Conservation (phyloP, 2,797 vertebrate genomes). For the Zalophus californianus region DNA sequence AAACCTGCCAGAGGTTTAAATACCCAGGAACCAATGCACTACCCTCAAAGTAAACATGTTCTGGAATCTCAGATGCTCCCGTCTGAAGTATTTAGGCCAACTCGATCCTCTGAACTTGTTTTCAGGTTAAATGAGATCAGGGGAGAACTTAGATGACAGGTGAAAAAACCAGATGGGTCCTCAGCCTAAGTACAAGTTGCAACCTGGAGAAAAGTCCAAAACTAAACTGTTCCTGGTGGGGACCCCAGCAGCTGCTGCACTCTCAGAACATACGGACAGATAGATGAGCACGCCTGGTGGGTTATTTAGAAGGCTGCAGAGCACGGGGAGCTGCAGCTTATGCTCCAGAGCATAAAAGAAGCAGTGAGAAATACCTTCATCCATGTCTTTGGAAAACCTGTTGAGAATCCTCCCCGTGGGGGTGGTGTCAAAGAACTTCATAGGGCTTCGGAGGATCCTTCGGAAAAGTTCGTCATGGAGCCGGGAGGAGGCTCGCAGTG, state of each 20-base stretch:
- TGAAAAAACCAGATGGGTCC: not conserved
- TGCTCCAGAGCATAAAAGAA: not conserved
- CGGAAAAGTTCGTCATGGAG: slow-evolving; percentile 95
- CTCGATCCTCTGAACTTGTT: not conserved
- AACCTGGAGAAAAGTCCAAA: not conserved
- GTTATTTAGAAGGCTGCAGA: not conserved
- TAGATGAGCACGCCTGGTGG: not conserved
- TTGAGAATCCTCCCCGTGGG: slow-evolving; percentile 94
- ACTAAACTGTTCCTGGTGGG: not conserved
- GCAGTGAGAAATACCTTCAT: slow-evolving; percentile 91
- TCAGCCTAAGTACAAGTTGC: not conserved
- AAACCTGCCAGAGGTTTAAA: not conserved
- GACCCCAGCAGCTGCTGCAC: not conserved
- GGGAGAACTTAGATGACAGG: not conserved
- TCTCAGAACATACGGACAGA: not conserved
- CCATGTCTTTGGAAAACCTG: slow-evolving; percentile 96
- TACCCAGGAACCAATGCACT: not conserved
- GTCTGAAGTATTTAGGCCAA: not conserved
- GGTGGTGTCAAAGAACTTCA: slow-evolving; percentile 96
- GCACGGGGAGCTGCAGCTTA: no score
- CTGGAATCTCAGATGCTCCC: not conserved
- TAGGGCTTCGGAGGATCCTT: slow-evolving; percentile 95
- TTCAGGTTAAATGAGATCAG: not conserved
- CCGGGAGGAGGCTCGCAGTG: slow-evolving; percentile 93
- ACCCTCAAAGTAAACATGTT: not conserved